These are phyloP conservation scores for Ceyx melanurus DNA, from an alignment of 2,113 vertebrate genomes.

Conservation along the genomic window DNA sequence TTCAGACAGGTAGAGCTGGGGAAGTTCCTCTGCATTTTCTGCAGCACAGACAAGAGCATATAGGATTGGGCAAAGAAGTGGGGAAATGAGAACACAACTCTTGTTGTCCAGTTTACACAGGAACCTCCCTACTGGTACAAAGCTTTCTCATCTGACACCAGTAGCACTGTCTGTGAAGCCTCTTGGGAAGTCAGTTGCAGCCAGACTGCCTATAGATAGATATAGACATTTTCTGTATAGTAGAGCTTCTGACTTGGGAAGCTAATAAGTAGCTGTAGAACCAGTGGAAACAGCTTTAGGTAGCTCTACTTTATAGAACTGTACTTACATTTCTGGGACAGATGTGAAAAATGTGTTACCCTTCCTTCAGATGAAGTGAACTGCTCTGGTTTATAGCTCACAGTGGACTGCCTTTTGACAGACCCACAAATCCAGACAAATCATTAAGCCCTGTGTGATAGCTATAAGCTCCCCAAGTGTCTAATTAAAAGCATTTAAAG, in stretches of 20 bases:
- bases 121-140: background rate
- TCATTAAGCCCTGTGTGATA: background rate
- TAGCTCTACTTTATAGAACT: background rate
- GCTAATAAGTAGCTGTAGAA: background rate
- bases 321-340: background rate
- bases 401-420: background rate
- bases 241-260: background rate
- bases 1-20: constrained; percentile 87
- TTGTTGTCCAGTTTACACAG: background rate
- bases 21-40: background rate
- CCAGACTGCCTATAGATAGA: background rate
- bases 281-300: background rate
- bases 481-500: background rate
- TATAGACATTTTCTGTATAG: background rate
- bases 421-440: background rate
- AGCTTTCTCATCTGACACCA: background rate
- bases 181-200: background rate
- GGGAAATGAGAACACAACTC: background rate
- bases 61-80: background rate
- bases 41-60: background rate
- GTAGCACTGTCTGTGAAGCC: background rate
- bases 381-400: background rate
- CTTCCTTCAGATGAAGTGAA: background rate
- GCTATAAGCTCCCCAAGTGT: background rate
- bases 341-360: background rate